phyloP scores from a whole-genome alignment of 2,888 invertebrate genomes.

The Lutraria lutraria region DNA sequence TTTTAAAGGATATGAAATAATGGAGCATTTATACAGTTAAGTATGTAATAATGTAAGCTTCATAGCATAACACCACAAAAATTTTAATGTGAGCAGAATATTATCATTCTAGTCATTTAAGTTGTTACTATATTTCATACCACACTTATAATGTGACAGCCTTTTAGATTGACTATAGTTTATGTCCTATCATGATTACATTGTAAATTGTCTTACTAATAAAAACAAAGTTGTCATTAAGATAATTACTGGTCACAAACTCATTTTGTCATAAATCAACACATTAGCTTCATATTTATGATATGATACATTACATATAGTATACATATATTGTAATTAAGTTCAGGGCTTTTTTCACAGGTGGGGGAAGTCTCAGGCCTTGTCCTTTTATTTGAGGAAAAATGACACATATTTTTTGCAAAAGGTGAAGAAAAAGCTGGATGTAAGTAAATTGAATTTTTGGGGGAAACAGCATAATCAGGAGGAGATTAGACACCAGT shows the following conservation, averaged over 20 bases:
- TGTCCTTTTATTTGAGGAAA: no score
- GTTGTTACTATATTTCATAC: constrained; percentile 9
- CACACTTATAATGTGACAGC: neutral
- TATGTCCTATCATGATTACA: constrained; percentile 9
- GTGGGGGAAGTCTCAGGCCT: no score
- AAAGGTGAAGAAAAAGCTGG: no score
- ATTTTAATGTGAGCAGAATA: no score
- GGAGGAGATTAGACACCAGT: no score
- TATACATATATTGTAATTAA: no score
- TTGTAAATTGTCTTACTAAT: neutral
- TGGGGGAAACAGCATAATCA: no score
- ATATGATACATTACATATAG: no score
- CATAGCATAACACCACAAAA: neutral
- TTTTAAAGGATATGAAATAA: neutral
- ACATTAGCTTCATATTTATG: neutral
- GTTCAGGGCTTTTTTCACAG: no score
- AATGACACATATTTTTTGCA: no score
- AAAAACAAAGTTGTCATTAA: neutral
- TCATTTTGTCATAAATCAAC: constrained; percentile 4
- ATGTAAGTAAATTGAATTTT: no score
- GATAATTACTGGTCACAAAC: neutral
- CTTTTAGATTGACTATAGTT: neutral
- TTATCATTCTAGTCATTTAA: neutral
- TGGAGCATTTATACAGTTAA: no score
- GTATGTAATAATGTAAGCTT: neutral